Base-by-base conservation (phyloP, 2,113 vertebrate genomes). In the Plotosus lineatus region DNA sequence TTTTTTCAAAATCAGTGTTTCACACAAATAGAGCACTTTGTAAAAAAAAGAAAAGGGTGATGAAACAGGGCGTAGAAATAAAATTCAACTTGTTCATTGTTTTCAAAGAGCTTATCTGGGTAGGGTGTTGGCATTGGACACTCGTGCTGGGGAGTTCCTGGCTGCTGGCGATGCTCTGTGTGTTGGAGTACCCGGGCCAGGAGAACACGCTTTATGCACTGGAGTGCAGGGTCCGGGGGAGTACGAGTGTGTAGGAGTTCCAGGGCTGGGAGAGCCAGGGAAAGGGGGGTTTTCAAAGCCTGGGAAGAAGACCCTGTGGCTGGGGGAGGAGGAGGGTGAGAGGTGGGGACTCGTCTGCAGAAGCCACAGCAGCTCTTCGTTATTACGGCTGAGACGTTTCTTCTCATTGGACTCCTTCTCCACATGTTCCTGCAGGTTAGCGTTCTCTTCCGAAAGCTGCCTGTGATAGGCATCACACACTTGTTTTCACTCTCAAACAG, bases 291-390 rank as follows among this genome's bases (percentile, higher is more conserved):
- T 95, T 8, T 94, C 91, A 48, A 94, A 92, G 5, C 92, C 94
- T 3, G 94, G 92, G 23, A 95, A 95, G 88, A 95, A 95, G 87
- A 94, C 93, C 63, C 90, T 93, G 84, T 97, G 96, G 40, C 95
- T 90, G 0, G 95, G 95, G 0, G 97, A 96, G 50, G 93, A 92
- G 0, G 94, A 85, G 0, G 96, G 94, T 1, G 96, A 96, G 65
- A 95, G 90, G 80, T 96, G 96, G 51, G 97, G 98, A 87, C 96
- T 99, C 1, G 95, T 95, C 89, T 99, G 96, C 28, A 99, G 95
- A 65, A 96, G 98, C 98, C 97, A 99, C 63, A 98, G 94, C 50
- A 99, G 93, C 91, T 99, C 97, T 84, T 99, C 97, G 0, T 99
- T 99, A 85, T 97, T 98, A 23, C 94, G 93, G 83, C 97, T 98